Evolutionary conservation across 2,113 vertebrate genomes (phyloP), one percentile per base, ranked within the genome.

Genomic region (Barbus barbus): DNA sequence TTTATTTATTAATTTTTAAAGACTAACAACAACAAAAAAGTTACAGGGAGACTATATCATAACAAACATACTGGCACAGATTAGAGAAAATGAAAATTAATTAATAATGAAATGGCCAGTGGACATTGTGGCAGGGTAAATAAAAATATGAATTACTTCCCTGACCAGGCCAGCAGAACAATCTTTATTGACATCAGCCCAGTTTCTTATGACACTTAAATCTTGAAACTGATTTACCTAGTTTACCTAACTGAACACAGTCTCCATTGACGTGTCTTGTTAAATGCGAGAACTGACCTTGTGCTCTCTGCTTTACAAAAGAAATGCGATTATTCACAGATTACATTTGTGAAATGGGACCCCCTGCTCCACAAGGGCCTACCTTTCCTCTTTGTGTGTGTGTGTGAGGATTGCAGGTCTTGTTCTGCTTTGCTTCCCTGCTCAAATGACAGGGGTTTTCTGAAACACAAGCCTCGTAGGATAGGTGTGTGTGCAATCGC

Each of bases 311-410:
- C 85, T 65, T 38, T 14, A 28, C 41, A 31, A 28, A 56, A 73
- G 79, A 82, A 79, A 86, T 80, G 41, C 53, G 91, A 93, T 93
- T 93, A 92, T 90, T 90, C 84, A 31, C 90, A 91, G 90, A 92
- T 92, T 92, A 90, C 87, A 82, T 92, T 58, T 90, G 83, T 73
- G 82, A 90, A 90, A 87, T 82, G 76, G 87, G 91, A 91, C 89
- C 89, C n/a, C 85, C 81, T 87, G 33, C 86, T 81, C 24, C 18
- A 63, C 31, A 75, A 76, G 75, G 22, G 36, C 67, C 58, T 67
- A 63, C 56, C 81, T 76, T 51, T 67, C 22, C 26, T 53, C 63
- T 22, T 20, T 60, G 58, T 82, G 48, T 33, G 58, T 41, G 38
- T 41, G 38, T 41, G 38, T 24, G 41, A 41, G 14, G 28, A 78